phyloP scores from a whole-genome alignment of 1,140 invertebrate genomes.

The Apis florea region DNA sequence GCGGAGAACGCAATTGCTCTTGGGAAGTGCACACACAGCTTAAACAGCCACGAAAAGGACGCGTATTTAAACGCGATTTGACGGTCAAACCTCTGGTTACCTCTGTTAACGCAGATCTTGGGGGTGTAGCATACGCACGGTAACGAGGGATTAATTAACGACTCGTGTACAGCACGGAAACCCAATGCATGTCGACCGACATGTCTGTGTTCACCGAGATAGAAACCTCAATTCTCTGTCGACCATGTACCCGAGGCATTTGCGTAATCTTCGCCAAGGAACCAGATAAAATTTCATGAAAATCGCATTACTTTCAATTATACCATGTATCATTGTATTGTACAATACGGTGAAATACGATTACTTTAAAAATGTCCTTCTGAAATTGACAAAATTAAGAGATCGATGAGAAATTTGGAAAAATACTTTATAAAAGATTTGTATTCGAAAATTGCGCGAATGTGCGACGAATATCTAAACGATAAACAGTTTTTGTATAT shows the following conservation, averaged over 20 bases:
- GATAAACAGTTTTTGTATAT: neutral
- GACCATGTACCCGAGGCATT: neutral
- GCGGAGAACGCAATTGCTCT: neutral
- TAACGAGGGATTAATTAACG: conserved; percentile 70
- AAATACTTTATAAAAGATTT: neutral
- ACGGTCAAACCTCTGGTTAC: conserved; percentile 58
- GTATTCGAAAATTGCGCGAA: neutral
- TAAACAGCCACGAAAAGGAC: conserved; percentile 61
- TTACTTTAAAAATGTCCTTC: neutral
- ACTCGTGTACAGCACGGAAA: conserved; percentile 58
- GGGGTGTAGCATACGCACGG: conserved; percentile 46
- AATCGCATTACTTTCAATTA: conserved; percentile 15
- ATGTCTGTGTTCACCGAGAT: conserved; percentile 48
- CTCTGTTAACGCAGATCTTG: conserved; percentile 64
- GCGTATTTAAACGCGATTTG: conserved; percentile 62
- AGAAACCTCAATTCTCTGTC: conserved; percentile 55
- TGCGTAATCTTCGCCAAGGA: conserved; percentile 26
- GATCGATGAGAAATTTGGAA: neutral
- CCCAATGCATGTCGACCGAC: conserved; percentile 39
- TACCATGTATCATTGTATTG: no score
- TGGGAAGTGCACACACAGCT: neutral
- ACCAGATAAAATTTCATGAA: neutral
- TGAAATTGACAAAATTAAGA: neutral
- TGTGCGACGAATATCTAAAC: neutral
- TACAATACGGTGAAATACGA: neutral